Base-by-base conservation (phyloP, 1,140 invertebrate genomes). In the Drosophila orosa region DNA sequence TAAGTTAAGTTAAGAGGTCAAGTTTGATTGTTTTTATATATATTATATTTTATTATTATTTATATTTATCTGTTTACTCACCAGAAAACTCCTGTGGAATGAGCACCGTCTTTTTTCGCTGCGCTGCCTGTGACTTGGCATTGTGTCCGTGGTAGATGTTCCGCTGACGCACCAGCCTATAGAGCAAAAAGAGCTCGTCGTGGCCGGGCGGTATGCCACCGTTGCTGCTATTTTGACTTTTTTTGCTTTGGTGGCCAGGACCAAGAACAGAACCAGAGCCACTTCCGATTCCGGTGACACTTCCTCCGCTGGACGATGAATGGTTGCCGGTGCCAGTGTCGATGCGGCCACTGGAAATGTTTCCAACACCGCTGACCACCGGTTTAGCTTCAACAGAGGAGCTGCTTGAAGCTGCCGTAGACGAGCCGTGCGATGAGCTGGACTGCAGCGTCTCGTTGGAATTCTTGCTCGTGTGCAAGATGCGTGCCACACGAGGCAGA, bases 401-500 rank as follows among this genome's bases (percentile, higher is more conserved):
- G 57, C 74, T 85, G 54, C 90, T 80, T 27, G 91, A 80, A 5
- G 81, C 79, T 9, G 81, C 80, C 37, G 91, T 92, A 12, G 91
- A 90, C 10, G 91, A 92, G 48, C 86, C 91, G 73, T 91, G 81
- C 35, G 91, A 92, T 7, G 91, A 92, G 47, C 89, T 91, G 15
- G 91, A 92, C 58, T 92, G 91, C 5, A 92, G 44, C 15, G 91
- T 92, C 61, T 92, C 91, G 50, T 91, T 85, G 35, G 75, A 90
- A 50, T 50, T 90, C 61, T 90, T 90, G 40, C 65, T 80, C 17
- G 66, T 73, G 22, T 79, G 82, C 55, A 81, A 71, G 37, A 94
- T 92, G 65, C 92, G 92, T 39, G 93, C 94, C 8, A 94, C 93
- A 62, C 93, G 92, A 5, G 94, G 94, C 72, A 94, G 72, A 12